Evolutionary conservation across 2,797 vertebrate species (phyloP).

Genomic region (Loriculus beryllinus): DNA sequence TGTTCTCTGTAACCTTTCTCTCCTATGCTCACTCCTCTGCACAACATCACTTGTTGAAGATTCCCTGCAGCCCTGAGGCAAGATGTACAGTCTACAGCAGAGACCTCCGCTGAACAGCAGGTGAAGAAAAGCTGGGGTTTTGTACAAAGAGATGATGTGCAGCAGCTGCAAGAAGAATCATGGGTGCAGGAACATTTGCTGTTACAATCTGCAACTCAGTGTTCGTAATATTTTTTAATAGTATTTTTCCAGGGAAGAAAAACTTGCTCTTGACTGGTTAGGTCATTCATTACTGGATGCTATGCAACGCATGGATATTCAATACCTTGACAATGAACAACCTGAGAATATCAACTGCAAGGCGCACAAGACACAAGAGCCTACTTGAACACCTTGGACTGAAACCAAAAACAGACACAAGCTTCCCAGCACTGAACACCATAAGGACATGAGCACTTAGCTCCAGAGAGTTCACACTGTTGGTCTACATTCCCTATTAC

Average conservation of each 20-base stretch:
- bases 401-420: neutral
- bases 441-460: neutral
- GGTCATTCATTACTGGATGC: fast-evolving
- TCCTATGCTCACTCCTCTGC: neutral
- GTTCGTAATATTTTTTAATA: neutral
- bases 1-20: neutral
- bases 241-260: neutral
- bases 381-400: neutral
- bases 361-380: fast-evolving
- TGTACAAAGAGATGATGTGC: neutral
- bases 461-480: neutral
- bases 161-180: neutral
- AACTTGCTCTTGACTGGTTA: neutral
- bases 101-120: neutral
- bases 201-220: neutral
- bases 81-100: neutral
- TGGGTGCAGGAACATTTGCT: neutral
- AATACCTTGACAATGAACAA: neutral
- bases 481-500: neutral
- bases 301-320: neutral
- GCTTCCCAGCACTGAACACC: neutral
- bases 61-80: neutral
- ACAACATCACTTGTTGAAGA: neutral
- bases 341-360: neutral
- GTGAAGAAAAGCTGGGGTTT: neutral